Base-by-base conservation (phyloP, 2,797 vertebrate species). In the Galago senegalensis region DNA sequence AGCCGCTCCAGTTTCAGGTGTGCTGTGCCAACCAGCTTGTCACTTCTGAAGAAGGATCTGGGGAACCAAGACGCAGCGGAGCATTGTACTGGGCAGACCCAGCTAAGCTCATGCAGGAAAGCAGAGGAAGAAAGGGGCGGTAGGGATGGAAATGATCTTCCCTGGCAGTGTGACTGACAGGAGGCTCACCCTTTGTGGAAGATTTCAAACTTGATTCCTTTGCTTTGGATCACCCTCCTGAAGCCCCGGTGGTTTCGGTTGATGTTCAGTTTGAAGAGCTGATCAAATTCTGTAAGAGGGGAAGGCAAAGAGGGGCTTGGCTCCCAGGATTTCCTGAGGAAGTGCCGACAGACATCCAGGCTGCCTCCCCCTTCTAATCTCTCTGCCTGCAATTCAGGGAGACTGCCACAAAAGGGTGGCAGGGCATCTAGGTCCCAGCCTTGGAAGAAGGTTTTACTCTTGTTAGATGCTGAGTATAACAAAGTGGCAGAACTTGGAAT, bases 181-280 rank as follows among this genome's bases (percentile, higher is more conserved):
- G 0, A 7, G 2, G 53, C 99, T 99, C 98, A 99, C 99, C 99
- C 99, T 98, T 99, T 99, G 98, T 99, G 99, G 97, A 99, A 99
- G 97, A 99, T 98, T 98, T 99, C 99, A 87, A 99, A 99, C 96
- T 99, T 99, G 89, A 99, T 98, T 94, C 99, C 99, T 98, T 99
- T 99, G 84, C 99, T 99, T 31, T 99, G 98, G 97, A 99, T 97
- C 1, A 99, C 98, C 88, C 99, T 99, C 89, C 98, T 99, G 97
- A 99, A 99, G 95, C 99, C 99, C 20, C 99, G 98, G 98, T 99
- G 99, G 97, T 99, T 99, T 0, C 99, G 98, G 98, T 99, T 99
- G 98, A 99, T 99, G 81, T 98, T 99, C 97, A 99, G 93, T 7
- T 99, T 99, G 98, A 99, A 99, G 95, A 99, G 98, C 98, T 99